phyloP scores from a whole-genome alignment of 2,888 invertebrate genomes.

The Netelia fuscicornis region DNA sequence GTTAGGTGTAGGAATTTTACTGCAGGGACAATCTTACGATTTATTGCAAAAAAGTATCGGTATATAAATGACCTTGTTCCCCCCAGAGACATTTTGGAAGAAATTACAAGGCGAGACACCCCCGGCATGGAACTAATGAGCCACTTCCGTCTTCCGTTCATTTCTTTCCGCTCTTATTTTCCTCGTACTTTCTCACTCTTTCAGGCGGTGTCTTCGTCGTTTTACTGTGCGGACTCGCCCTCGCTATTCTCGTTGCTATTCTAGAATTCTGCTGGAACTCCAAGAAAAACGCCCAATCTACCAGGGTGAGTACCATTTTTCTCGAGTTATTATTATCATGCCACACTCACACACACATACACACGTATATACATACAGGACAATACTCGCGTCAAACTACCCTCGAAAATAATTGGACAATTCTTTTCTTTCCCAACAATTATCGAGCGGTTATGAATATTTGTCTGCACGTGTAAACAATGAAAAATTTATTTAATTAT shows the following conservation, averaged over 20 bases:
- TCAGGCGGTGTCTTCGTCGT: slow-evolving; percentile 98
- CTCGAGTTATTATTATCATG: neutral
- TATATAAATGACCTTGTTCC: neutral
- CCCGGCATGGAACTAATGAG: slow-evolving; percentile 76
- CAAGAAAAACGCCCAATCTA: slow-evolving; percentile 93
- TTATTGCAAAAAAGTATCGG: slow-evolving; percentile 2
- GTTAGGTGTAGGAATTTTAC: slow-evolving; percentile 2
- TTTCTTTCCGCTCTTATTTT: slow-evolving; percentile 39
- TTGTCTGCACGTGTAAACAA: slow-evolving; percentile 44
- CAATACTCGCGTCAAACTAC: slow-evolving; percentile 26
- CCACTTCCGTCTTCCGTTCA: slow-evolving; percentile 67
- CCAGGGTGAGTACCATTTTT: slow-evolving; percentile 85
- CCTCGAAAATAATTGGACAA: slow-evolving; percentile 19
- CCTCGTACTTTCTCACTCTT: slow-evolving; percentile 46
- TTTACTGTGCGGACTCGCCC: slow-evolving; percentile 94
- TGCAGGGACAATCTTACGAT: slow-evolving; percentile 6
- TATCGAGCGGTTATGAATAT: slow-evolving; percentile 12
- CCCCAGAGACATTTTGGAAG: slow-evolving; percentile 54
- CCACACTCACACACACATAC: slow-evolving; percentile 2
- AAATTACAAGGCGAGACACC: slow-evolving; percentile 69
- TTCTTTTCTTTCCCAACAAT: slow-evolving; percentile 67
- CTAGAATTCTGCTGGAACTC: slow-evolving; percentile 98
- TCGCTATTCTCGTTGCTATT: slow-evolving; percentile 96
- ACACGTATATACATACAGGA: slow-evolving; percentile 21
- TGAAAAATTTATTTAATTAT: slow-evolving; percentile 66